phyloP scores from a whole-genome alignment of 2,888 invertebrate species.

The Zelleria hepariella region DNA sequence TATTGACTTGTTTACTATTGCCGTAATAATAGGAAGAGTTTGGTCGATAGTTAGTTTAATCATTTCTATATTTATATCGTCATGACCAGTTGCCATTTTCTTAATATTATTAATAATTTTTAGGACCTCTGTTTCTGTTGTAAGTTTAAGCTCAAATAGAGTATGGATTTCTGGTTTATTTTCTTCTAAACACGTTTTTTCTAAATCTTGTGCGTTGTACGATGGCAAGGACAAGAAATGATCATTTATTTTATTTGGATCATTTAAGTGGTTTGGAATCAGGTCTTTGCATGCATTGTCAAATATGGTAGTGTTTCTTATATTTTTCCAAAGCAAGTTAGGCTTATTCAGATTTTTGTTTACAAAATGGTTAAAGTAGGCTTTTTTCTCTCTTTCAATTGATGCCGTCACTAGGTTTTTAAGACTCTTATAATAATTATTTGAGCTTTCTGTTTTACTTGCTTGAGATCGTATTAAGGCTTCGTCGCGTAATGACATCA shows the following conservation, averaged over 20 bases:
- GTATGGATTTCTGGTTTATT: not conserved
- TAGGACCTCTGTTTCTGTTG: constrained; percentile 2
- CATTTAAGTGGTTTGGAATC: not conserved
- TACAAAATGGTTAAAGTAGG: constrained; percentile 12
- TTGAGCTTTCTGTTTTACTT: not conserved
- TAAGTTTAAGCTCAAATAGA: not conserved
- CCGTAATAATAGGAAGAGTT: constrained; percentile 10
- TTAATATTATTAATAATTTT: constrained; percentile 11
- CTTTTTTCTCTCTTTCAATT: constrained; percentile 13
- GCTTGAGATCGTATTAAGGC: not conserved
- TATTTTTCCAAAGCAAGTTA: constrained; percentile 9
- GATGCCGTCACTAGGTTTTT: constrained; percentile 11
- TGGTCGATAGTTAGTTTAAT: constrained; percentile 9
- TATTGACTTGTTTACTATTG: constrained; percentile 11
- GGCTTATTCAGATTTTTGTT: constrained; percentile 12
- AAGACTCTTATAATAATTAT: constrained; percentile 5
- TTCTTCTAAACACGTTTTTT: not conserved
- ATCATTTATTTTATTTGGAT: constrained; percentile 4
- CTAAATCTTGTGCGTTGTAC: not conserved
- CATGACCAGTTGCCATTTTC: constrained; percentile 11
- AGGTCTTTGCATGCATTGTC: not conserved
- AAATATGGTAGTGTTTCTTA: constrained; percentile 1
- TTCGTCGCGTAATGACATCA: not conserved
- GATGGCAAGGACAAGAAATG: constrained; percentile 1
- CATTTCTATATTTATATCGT: constrained; percentile 11